Evolutionary conservation across 2,888 invertebrate species (phyloP).

Genomic region (Calephelis perditalis): DNA sequence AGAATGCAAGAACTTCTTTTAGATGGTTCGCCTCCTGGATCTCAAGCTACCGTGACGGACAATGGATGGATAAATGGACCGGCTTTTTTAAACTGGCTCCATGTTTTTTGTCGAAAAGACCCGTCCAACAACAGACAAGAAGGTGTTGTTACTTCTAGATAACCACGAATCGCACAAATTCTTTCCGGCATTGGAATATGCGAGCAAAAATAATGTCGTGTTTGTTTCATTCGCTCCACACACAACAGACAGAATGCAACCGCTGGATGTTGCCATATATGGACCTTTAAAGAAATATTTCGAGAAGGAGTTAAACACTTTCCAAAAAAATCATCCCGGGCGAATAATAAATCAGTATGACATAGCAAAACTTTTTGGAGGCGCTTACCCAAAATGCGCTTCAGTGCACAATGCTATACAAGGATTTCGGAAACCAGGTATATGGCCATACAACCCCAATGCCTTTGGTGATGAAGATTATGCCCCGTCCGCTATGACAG

Average conservation of each 20-base stretch:
- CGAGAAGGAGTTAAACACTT: conserved; percentile 1
- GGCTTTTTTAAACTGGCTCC: conserved; percentile 18
- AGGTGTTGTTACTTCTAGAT: conserved; percentile 34
- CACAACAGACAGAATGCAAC: conserved; percentile 5
- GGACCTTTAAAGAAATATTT: conserved; percentile 1
- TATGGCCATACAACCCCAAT: neutral
- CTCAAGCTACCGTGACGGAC: conserved; percentile 27
- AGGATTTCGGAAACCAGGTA: conserved; percentile 1
- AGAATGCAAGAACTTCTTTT: conserved; percentile 29
- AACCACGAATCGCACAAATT: conserved; percentile 36
- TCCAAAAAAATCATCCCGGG: conserved; percentile 1
- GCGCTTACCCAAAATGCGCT: conserved; percentile 10
- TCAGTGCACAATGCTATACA: conserved; percentile 1
- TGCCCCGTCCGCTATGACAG: neutral
- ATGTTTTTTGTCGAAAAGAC: conserved; percentile 32
- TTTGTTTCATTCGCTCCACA: conserved; percentile 29
- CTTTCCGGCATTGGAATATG: conserved; percentile 31
- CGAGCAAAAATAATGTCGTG: conserved; percentile 31
- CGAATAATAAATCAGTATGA: neutral
- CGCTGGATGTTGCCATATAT: neutral
- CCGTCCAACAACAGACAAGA: conserved; percentile 30
- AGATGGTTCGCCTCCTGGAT: conserved; percentile 33
- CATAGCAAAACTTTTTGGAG: neutral
- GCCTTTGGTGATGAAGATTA: neutral
- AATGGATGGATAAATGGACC: conserved; percentile 31